Conservation (phyloP, 2,113 vertebrate species). For the Xerus inauris region DNA sequence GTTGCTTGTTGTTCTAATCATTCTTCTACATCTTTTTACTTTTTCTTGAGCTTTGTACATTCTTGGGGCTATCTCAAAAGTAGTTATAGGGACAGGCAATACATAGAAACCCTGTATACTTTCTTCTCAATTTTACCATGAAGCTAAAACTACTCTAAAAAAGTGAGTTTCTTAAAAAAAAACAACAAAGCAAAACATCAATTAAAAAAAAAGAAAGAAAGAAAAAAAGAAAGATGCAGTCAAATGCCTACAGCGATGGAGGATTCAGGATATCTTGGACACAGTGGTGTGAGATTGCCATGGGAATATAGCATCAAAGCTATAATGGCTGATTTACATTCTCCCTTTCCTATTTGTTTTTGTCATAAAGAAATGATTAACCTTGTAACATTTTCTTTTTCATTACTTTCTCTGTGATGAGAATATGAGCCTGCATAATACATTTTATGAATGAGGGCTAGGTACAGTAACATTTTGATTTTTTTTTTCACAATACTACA, state of each 20-base stretch:
- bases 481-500: not conserved
- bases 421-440: constrained; percentile 54
- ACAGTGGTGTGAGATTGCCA: not conserved
- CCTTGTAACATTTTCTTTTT: constrained; percentile 78
- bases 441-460: constrained; percentile 59
- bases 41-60: constrained; percentile 17
- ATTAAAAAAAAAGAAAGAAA: not conserved
- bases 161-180: not conserved
- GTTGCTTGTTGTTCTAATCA: not conserved
- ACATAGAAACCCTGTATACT: not conserved
- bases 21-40: not conserved
- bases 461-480: constrained; percentile 43
- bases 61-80: not conserved
- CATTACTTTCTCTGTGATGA: constrained; percentile 69
- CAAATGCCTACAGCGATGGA: not conserved
- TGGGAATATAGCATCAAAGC: not conserved
- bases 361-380: constrained; percentile 74
- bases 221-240: not conserved
- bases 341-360: constrained; percentile 72
- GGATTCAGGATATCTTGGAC: not conserved
- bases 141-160: not conserved
- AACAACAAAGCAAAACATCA: not conserved
- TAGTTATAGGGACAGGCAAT: not conserved
- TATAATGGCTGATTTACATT: constrained; percentile 70
- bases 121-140: not conserved